Evolutionary conservation across 2,888 invertebrate species (phyloP).

Genomic region (Alviniconcha strummeri): DNA sequence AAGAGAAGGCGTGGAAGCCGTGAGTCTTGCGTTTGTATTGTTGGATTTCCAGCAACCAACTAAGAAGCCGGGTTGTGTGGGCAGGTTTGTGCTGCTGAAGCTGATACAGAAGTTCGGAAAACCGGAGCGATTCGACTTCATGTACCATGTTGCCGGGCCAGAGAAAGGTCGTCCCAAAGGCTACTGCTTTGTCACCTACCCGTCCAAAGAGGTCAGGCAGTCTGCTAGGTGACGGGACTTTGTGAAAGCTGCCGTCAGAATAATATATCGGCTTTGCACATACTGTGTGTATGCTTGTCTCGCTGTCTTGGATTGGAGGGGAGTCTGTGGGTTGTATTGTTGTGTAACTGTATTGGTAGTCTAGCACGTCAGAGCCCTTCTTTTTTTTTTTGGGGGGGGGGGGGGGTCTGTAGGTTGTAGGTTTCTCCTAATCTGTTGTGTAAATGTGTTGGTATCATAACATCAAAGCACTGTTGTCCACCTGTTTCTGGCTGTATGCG

Average conservation of each 20-base stretch:
- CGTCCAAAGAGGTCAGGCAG: constrained; percentile 32
- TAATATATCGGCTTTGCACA: too few species aligned
- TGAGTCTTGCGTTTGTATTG: too few species aligned
- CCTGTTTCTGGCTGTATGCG: too few species aligned
- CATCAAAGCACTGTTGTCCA: too few species aligned
- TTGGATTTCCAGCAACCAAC: too few species aligned
- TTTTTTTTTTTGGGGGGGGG: too few species aligned
- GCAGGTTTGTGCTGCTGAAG: constrained; percentile 89
- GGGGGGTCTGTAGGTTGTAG: too few species aligned
- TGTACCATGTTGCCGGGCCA: constrained; percentile 94
- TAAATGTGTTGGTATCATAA: too few species aligned
- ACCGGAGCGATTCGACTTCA: constrained; percentile 95
- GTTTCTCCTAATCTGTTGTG: too few species aligned
- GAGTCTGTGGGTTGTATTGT: background rate
- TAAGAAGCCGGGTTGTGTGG: background rate
- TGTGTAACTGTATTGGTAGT: background rate
- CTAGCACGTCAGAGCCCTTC: too few species aligned
- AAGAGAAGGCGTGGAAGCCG: too few species aligned
- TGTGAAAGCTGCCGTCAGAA: background rate
- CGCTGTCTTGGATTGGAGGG: background rate
- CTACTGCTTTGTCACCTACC: constrained; percentile 93
- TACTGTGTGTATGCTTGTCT: background rate
- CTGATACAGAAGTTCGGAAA: constrained; percentile 94
- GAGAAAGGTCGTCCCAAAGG: constrained; percentile 91
- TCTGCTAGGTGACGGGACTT: too few species aligned